These are phyloP conservation scores for Ciconia stormi DNA, from an alignment of 2,113 vertebrate species.

Conservation along the genomic window DNA sequence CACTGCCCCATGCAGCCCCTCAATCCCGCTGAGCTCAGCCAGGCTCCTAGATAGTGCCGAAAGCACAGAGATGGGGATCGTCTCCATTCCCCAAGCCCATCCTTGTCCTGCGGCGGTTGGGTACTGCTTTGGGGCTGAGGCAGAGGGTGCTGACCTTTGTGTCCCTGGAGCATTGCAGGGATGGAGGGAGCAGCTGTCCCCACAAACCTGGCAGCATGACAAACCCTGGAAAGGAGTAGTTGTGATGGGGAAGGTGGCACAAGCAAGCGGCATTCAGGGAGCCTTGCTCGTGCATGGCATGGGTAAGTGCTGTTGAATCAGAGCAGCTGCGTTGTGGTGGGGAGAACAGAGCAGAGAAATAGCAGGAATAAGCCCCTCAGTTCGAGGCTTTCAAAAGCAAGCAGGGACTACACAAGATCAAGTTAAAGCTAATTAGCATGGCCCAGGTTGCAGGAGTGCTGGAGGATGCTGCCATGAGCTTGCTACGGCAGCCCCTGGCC, in stretches of 20 bases:
- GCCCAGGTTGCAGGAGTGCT: background rate
- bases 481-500: background rate
- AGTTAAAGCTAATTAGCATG: fast-evolving
- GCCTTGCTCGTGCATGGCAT: background rate
- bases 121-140: background rate
- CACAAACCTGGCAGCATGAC: fast-evolving
- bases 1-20: background rate
- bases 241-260: background rate
- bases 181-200: background rate
- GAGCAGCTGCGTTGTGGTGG: background rate
- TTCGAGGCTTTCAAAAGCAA: background rate
- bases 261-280: background rate
- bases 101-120: background rate
- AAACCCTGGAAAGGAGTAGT: background rate
- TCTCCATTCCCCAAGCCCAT: background rate
- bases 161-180: fast-evolving
- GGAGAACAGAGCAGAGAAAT: background rate
- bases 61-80: background rate
- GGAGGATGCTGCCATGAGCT: background rate
- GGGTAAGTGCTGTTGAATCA: background rate
- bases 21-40: background rate
- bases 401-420: background rate
- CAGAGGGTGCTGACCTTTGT: fast-evolving
- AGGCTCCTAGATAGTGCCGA: background rate
- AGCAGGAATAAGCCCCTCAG: fast-evolving